A percentile compares a stretch with the other conserved stretches of the same genome.
These are phyloP conservation scores for Phragmatobia fuliginosa DNA, from an alignment of 2,888 invertebrate species.

Conservation along the genomic window DNA sequence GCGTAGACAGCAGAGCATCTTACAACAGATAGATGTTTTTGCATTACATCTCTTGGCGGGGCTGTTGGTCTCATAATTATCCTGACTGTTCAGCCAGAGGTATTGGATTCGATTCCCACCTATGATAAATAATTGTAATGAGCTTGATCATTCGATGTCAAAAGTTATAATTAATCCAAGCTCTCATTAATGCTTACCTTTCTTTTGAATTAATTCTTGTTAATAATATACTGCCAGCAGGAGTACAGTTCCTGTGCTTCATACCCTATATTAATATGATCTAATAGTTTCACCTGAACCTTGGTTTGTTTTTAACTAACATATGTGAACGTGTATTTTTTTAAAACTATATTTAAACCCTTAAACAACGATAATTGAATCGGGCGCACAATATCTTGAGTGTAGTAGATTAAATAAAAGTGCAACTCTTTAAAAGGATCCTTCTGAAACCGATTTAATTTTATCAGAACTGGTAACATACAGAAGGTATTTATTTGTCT, in stretches of 20 bases:
- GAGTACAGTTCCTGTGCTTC: neutral
- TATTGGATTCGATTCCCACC: neutral
- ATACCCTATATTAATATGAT: too few species aligned
- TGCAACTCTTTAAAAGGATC: too few species aligned
- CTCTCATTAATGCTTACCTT: neutral
- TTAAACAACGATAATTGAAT: too few species aligned
- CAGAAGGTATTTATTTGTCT: too few species aligned
- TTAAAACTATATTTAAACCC: too few species aligned
- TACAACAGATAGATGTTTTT: neutral
- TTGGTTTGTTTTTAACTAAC: too few species aligned
- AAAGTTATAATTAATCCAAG: neutral
- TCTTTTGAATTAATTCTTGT: neutral
- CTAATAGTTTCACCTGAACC: too few species aligned
- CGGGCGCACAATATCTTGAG: neutral
- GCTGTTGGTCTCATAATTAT: neutral
- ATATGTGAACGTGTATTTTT: too few species aligned
- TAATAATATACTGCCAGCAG: neutral
- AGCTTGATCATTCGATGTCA: too few species aligned
- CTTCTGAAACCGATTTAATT: too few species aligned
- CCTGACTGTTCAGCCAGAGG: neutral
- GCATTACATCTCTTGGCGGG: neutral
- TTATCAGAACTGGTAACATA: too few species aligned
- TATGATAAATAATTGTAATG: neutral
- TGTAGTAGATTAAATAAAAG: too few species aligned
- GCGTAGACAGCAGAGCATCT: neutral